Base-by-base conservation (phyloP, 1,140 invertebrate genomes). In the Drosophila nigromelanica region DNA sequence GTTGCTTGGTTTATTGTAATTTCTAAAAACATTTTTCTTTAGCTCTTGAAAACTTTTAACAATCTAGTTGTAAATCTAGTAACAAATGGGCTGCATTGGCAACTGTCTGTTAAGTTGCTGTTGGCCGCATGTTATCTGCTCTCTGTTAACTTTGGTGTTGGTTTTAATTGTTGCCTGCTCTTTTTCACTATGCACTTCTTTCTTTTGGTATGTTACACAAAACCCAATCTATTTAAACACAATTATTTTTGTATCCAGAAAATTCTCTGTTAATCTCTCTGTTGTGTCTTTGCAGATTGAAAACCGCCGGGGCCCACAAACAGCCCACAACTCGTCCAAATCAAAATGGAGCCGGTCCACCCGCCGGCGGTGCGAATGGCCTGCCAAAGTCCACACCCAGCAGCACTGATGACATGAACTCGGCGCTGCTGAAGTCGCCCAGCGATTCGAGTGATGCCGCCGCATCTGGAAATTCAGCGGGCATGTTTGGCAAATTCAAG, bases 401-500 rank as follows among this genome's bases (percentile, higher is more conserved):
- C 81, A 95, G 92, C 92, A 94, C 93, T 40, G 94, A 94, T 66
- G 94, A 94, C 73, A 94, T 94, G 93, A 93, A 93, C 80, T 94
- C 94, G 1, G 93, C 93, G 15, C 92, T 95, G 5, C 91, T 94
- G 0, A 89, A 90, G 43, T 87, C 93, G 24, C 93, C 93, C 0
- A 92, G 93, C 8, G 91, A 93, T 54, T 93, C 92, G 39, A 92
- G 92, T 6, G 90, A 93, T 14, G 94, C 93, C 50, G 91, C 93
- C 3, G 93, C 93, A 71, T 94, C 93, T 74, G 67, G 67, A 45
- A 67, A 42, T 30, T 12, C 45, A 4, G 39, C 18, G 75, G 73
- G 79, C 40, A 94, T 97, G 78, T 96, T 97, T 80, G 96, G 96
- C 0, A 95, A 97, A 69, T 97, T 97, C 92, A 97, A 97, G 92